Base-by-base conservation (phyloP, 2,888 invertebrate species). In the Hirtodrosophila cameraria region DNA sequence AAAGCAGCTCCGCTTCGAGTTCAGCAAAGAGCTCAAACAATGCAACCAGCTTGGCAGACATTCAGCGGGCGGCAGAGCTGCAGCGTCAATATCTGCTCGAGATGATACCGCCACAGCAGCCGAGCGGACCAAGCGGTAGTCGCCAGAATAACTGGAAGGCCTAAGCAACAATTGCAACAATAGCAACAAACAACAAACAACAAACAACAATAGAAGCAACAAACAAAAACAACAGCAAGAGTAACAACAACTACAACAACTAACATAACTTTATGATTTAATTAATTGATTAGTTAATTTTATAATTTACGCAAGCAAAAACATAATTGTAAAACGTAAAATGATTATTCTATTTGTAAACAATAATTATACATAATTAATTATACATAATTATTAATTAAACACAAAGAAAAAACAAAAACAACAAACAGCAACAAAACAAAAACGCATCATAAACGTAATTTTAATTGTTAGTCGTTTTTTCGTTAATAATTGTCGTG, bases 11-110 rank as follows among this genome's bases (percentile, higher is more conserved):
- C 3, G 76, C 88, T 11, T 86, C 88, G 39, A 77, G 86, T 13
- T 76, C 88, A 15, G 84, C 90, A 38, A 90, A 89, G 55, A 90
- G 88, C 62, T 62, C 75, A 1, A 80, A 41, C 45, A 90, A 89
- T 74, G 76, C 89, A 11, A 85, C 84, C 42, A 91, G 88, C 77
- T 91, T 94, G 87, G 95, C 94, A 0, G 97, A 97, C 80, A 93
- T 97, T 90, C 97, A 96, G 90, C 93, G 96, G 75, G 96, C 96
- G 61, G 96, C 96, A 3, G 96, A 97, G 90, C 92, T 97, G 70
- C 98, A 98, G 92, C 93, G 98, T 54, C 98, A 98, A 92, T 98
- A 98, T 92, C 93, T 99, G 88, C 93, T 99, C 67, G 98, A 99
- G 91, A 97, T 99, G 97, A 97, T 98, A 88, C 97, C 97, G 54